A percentile compares a stretch with the other conserved stretches of the same genome.
phyloP scores from a whole-genome alignment of 2,797 vertebrate species.

The Ibycter americanus region DNA sequence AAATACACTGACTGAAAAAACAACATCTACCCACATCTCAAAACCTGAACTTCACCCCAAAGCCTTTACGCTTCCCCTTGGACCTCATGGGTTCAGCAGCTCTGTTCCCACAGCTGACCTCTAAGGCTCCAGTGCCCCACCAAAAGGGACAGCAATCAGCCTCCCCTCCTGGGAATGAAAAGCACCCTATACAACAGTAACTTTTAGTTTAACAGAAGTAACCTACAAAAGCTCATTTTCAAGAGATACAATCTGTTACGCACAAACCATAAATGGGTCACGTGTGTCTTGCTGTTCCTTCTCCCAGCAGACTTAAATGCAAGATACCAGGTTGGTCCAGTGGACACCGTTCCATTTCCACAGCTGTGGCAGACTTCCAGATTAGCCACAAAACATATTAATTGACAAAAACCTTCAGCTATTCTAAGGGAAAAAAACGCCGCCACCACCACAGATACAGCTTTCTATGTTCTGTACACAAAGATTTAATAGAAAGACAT shows the following conservation, averaged over 20 bases:
- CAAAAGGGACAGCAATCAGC: fast-evolving
- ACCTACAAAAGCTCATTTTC: neutral
- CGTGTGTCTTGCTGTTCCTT: fast-evolving
- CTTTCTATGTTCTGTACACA: neutral
- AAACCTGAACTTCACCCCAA: neutral
- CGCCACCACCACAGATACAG: neutral
- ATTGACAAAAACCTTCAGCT: neutral
- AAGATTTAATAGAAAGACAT: neutral
- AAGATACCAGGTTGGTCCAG: neutral
- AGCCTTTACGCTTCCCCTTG: fast-evolving
- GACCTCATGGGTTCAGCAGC: fast-evolving
- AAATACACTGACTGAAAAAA: neutral
- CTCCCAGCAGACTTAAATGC: neutral
- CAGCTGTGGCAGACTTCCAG: neutral
- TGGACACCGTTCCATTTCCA: neutral
- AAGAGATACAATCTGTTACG: neutral
- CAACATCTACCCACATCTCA: neutral
- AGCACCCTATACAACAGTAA: neutral
- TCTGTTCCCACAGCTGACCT: neutral
- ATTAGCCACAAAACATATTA: neutral
- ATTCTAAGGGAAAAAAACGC: neutral
- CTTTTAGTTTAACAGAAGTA: neutral
- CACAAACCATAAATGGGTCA: neutral
- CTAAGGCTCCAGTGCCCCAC: neutral
- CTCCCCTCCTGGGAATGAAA: neutral